Percentiles rank a stretch among this genome's conserved stretches.
Evolutionary conservation across 2,888 invertebrate species (phyloP).

Genomic region (Physocephala rufipes): DNA sequence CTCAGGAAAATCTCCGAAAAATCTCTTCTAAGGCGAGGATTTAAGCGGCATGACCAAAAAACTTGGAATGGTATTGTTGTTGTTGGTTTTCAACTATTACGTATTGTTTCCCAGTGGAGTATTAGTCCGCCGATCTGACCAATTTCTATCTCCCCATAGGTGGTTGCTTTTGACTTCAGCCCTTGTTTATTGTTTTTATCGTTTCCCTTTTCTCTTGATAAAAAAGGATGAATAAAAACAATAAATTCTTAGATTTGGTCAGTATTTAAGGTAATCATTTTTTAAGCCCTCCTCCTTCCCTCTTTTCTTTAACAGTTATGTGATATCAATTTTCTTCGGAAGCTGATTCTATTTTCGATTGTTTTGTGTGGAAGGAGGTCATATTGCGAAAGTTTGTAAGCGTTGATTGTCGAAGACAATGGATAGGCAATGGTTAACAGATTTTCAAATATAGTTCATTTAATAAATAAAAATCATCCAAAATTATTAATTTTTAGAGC

Average conservation of each 20-base stretch:
- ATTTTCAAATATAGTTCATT: no score
- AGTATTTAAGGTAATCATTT: background rate
- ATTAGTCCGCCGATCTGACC: no score
- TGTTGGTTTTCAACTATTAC: background rate
- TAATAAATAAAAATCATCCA: no score
- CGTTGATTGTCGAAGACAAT: no score
- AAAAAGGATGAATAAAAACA: constrained; percentile 21
- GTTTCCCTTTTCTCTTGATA: background rate
- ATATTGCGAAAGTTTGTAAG: no score
- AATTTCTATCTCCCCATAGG: background rate
- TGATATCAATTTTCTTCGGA: no score
- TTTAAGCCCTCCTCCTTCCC: background rate
- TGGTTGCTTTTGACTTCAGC: background rate
- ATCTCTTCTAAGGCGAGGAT: no score
- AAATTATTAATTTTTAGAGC: no score
- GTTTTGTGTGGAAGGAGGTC: no score
- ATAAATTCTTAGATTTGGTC: constrained; percentile 21
- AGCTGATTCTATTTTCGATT: background rate
- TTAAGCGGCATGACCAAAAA: no score
- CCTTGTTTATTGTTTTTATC: constrained; percentile 2
- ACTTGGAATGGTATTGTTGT: background rate
- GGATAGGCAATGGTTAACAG: no score
- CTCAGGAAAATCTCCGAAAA: background rate
- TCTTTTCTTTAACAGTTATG: no score
- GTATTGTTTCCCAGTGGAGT: background rate